phyloP scores from a whole-genome alignment of 2,113 vertebrate species.

The Austrofundulus limnaeus region DNA sequence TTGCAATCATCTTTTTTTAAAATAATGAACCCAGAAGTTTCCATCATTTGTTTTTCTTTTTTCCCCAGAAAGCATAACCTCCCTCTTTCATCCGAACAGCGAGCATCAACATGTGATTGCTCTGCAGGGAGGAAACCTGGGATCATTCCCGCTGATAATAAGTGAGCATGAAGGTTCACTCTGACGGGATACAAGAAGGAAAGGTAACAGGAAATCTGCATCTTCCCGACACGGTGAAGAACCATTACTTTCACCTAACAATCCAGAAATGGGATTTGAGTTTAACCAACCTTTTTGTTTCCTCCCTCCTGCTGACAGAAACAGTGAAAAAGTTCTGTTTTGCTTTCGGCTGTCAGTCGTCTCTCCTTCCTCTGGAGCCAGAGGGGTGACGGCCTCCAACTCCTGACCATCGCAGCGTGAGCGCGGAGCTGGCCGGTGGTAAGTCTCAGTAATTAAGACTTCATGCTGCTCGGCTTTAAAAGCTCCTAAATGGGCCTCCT shows the following conservation, averaged over 20 bases:
- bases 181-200: constrained; percentile 49
- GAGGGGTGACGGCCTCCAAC: constrained; percentile 59
- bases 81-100: constrained; percentile 35
- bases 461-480: constrained; percentile 78
- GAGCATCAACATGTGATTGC: constrained; percentile 59
- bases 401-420: constrained; percentile 75
- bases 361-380: constrained; percentile 59
- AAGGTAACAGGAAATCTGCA: constrained; percentile 29
- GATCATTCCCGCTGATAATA: constrained; percentile 71
- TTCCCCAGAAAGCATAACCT: constrained; percentile 28
- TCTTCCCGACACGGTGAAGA: constrained; percentile 29
- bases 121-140: constrained; percentile 55
- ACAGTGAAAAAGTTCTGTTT: constrained; percentile 44
- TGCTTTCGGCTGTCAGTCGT: constrained; percentile 41
- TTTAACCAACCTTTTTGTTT: constrained; percentile 31
- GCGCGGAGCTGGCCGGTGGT: constrained; percentile 54
- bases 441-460: constrained; percentile 78
- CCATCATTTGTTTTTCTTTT: constrained; percentile 18
- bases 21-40: constrained; percentile 11
- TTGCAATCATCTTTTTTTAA: constrained; percentile 11
- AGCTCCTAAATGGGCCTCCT: constrained; percentile 63
- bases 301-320: constrained; percentile 23
- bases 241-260: constrained; percentile 40
- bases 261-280: constrained; percentile 18
- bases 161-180: constrained; percentile 48